Evolutionary conservation across 2,797 vertebrate species (phyloP), one percentile per base, ranked within the genome.

Genomic region (Lateolabrax maculatus): DNA sequence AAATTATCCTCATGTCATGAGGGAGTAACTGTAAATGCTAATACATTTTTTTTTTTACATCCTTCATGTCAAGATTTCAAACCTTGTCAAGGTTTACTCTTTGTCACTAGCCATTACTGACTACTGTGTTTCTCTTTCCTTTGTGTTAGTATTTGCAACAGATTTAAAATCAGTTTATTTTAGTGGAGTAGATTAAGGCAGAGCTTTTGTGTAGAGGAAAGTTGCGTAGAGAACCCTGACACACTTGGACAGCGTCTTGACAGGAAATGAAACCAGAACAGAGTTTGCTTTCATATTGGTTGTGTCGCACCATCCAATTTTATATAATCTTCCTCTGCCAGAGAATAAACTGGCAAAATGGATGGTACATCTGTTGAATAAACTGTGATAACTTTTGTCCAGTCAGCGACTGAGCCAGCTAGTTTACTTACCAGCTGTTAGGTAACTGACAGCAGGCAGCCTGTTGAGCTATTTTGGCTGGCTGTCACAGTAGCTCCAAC

Each of bases 101-200:
- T 31, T n/a, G 29, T n/a, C 21, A 53, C 10, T 23, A 73, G 49
- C 49, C 21, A 23, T 19, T 15, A 0, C n/a, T n/a, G n/a, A n/a
- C n/a, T n/a, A n/a, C n/a, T 36, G 13, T 34, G 27, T 44, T n/a
- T 37, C 23, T 60, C 19, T 62, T 53, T 21, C 9, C 25, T 15
- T 21, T 8, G 11, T 23, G 25, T 23, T 10, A 1, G 21, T 13
- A 44, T 53, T 76, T 27, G 53, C 37, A 61, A 2, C 31, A 12
- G 21, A 53, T 53, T 15, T n/a, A 52, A 3, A 61, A 51, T 60
- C 43, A 13, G 16, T 34, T 27, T 5, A 8, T 23, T 23, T 62
- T 57, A 25, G 49, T 43, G 21, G 36, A 41, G 46, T 43, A 41
- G 39, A 71, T 52, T 34, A 29, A 41, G 49, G 68, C 55, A 41